These are phyloP conservation scores for Tiliacea citrago DNA, from an alignment of 2,888 invertebrate genomes.

Conservation along the genomic window DNA sequence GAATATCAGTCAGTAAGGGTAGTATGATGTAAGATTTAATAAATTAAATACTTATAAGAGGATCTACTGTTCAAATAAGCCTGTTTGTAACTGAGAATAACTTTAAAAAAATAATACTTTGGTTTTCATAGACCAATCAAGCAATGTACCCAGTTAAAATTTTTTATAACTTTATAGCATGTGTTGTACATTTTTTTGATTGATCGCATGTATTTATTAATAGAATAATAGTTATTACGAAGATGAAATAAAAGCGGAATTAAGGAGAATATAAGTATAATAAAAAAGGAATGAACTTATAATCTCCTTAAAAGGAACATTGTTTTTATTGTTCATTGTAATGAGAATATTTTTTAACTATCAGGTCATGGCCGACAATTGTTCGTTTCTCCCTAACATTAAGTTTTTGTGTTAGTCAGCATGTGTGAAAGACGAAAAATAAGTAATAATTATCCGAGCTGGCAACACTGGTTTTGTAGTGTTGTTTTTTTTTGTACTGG, in stretches of 20 bases:
- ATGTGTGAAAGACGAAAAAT: conserved; percentile 47
- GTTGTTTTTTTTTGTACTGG: conserved; percentile 60
- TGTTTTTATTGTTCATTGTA: not conserved
- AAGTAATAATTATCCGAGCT: conserved; percentile 44
- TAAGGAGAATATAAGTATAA: not conserved
- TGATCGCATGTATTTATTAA: not conserved
- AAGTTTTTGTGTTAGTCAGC: conserved; percentile 63
- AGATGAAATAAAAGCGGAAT: not conserved
- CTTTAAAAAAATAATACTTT: not conserved
- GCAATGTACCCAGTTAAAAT: too few species aligned
- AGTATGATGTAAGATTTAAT: not conserved
- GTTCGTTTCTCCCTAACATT: conserved; percentile 38
- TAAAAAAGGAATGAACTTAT: not conserved
- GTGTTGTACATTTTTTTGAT: not conserved
- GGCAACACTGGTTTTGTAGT: conserved; percentile 51
- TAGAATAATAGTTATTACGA: not conserved
- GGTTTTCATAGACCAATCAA: not conserved
- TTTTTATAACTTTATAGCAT: not conserved
- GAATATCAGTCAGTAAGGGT: not conserved
- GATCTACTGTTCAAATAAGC: not conserved
- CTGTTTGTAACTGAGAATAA: not conserved
- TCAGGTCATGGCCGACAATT: conserved; percentile 26
- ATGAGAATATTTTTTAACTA: not conserved
- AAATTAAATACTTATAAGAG: not conserved
- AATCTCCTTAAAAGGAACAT: not conserved